Base-by-base conservation (phyloP, 2,797 vertebrate genomes). In the Poecile montanus region DNA sequence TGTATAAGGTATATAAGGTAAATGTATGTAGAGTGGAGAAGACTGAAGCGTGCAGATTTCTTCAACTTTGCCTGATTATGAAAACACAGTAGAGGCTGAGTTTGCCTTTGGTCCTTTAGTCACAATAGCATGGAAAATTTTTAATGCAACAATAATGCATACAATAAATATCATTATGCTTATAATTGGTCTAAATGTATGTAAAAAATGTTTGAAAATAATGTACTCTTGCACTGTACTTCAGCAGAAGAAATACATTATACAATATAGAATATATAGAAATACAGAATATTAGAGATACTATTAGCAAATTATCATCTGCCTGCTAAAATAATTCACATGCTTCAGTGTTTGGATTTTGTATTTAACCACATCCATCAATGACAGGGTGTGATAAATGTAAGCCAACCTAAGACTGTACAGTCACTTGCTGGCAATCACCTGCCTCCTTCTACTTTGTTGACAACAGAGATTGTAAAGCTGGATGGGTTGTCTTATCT, bases 361-460 rank as follows among this genome's bases (percentile, higher is more conserved):
- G 17, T 56, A 45, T 78, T 77, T 76, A 66, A 20, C 9, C 8
- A 57, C 18, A 2, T 88, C 56, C 89, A 36, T 30, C 15, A 60
- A 10, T 68, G 50, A 50, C 12, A 63, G 6, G 20, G 1, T 70
- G 29, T 58, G 15, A 3, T n/a, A 70, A 42, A 56, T n/a, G 8
- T 77, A 74, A 79, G 40, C 4, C 26, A 25, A 3, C 25, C 25
- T 63, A 71, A 83, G 40, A 60, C 14, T 10, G 4, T n/a, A 53
- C 2, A 56, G 11, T 8, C 19, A 44, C 13, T 54, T 77, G 25
- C 16, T 38, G 23, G 9, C 34, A 83, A 29, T 71, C 1, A 0
- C 7, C n/a, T 63, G 16, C 22, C 74, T 8, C 5, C 73, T 82
- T 80, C 44, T 22, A 38, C 7, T 51, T 61, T 54, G 10, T 34